A percentile compares a stretch with the other conserved stretches of the same genome.
These are phyloP conservation scores for Chlorodrepanis virens DNA, from an alignment of 2,113 vertebrate genomes.

Conservation along the genomic window DNA sequence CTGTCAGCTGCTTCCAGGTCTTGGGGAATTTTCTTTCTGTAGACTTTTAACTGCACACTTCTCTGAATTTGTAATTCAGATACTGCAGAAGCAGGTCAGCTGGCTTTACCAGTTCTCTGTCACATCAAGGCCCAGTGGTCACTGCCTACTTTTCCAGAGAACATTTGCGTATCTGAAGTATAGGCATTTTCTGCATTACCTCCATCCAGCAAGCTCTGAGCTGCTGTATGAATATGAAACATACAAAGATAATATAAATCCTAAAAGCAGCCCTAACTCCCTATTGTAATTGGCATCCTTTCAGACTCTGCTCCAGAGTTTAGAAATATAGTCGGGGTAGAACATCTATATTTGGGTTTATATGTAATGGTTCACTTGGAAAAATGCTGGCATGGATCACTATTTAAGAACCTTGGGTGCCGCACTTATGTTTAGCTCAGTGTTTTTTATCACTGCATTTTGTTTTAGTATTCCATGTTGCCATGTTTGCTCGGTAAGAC, in stretches of 20 bases:
- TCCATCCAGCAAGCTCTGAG: not conserved
- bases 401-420: not conserved
- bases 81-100: not conserved
- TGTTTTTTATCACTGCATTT: not conserved
- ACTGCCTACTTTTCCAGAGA: not conserved
- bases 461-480: not conserved
- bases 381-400: not conserved
- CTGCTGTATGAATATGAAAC: not conserved
- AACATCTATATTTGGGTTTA: conserved; percentile 45
- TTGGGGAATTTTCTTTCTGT: not conserved
- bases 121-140: not conserved
- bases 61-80: not conserved
- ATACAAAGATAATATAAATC: not conserved
- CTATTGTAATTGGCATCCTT: not conserved
- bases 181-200: not conserved
- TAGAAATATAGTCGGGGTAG: not conserved
- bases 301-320: conserved; percentile 2
- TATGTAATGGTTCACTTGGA: not conserved
- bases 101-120: not conserved
- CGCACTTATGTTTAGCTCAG: not conserved
- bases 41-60: not conserved
- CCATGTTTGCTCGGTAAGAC: not conserved
- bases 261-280: not conserved
- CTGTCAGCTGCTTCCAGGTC: not conserved
- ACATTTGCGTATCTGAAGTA: not conserved